Percentiles rank a stretch among this genome's conserved stretches.
phyloP scores from a whole-genome alignment of 53 echinoderm and acorn worm species.

The Mesocentrotus franciscanus region DNA sequence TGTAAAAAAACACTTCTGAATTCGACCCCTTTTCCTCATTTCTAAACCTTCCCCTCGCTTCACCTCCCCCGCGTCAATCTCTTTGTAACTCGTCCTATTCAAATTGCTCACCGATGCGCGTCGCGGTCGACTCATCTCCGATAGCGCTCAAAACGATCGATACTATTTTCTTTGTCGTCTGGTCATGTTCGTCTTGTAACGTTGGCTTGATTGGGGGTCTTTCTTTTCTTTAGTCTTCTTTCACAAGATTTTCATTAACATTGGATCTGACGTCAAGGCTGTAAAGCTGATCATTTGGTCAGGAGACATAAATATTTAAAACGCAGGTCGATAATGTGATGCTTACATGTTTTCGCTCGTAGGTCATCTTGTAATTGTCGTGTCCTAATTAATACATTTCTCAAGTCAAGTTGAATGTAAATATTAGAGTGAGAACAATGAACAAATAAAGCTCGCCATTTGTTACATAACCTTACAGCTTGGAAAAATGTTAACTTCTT shows the following conservation, averaged over 20 bases:
- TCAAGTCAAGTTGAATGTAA: neutral
- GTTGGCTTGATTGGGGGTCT: neutral
- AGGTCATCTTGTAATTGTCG: neutral
- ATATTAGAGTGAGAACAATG: neutral
- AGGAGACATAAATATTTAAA: constrained; percentile 25
- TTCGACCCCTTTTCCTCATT: neutral
- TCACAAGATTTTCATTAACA: constrained; percentile 1
- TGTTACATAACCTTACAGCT: no score
- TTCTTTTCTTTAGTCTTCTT: neutral
- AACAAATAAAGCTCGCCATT: neutral
- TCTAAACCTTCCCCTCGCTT: neutral
- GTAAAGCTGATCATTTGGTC: constrained; percentile 31
- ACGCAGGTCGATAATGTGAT: neutral
- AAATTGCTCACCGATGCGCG: neutral
- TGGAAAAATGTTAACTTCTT: no score
- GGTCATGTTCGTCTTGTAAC: neutral
- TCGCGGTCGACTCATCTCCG: constrained; percentile 33
- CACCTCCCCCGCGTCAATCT: constrained; percentile 2
- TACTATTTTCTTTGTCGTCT: neutral
- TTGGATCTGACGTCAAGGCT: constrained; percentile 24
- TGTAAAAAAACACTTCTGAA: neutral
- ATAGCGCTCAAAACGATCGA: neutral
- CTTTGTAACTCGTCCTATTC: neutral
- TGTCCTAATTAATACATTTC: neutral
- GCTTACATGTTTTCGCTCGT: neutral